phyloP scores from a whole-genome alignment of 2,797 vertebrate species.

The Streptopelia turtur region DNA sequence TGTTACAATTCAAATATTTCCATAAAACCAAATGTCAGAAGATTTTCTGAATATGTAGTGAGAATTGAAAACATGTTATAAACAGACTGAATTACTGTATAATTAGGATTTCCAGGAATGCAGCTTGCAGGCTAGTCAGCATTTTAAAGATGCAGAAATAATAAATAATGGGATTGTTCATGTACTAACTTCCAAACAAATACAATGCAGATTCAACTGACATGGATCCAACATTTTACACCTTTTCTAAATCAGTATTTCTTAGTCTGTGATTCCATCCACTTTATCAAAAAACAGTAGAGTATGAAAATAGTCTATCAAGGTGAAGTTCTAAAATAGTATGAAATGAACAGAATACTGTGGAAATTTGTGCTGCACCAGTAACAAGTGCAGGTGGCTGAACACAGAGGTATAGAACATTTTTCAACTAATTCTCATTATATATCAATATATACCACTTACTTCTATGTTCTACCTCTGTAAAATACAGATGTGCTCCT shows the following conservation, averaged over 20 bases:
- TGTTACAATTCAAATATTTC: conserved; percentile 65
- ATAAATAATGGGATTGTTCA: conserved; percentile 49
- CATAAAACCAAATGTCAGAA: conserved; percentile 52
- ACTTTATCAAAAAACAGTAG: background rate
- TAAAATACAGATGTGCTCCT: background rate
- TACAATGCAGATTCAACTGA: background rate
- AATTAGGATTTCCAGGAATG: conserved; percentile 54
- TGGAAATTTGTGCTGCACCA: background rate
- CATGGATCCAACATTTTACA: background rate
- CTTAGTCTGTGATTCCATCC: background rate
- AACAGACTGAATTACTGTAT: conserved; percentile 39
- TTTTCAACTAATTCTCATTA: background rate
- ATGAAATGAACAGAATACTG: background rate
- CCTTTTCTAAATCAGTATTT: conserved; percentile 14
- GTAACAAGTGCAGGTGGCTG: background rate
- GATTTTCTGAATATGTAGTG: conserved; percentile 61
- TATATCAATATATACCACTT: background rate
- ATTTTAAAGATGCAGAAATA: conserved; percentile 64
- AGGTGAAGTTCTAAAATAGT: background rate
- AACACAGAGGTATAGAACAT: background rate
- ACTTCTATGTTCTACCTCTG: background rate
- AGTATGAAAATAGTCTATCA: background rate
- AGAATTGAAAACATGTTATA: conserved; percentile 70
- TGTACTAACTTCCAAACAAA: conserved; percentile 17
- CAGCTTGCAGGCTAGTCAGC: conserved; percentile 27